Evolutionary conservation across 2,797 vertebrate species (phyloP).

Genomic region (Remorina albescens): DNA sequence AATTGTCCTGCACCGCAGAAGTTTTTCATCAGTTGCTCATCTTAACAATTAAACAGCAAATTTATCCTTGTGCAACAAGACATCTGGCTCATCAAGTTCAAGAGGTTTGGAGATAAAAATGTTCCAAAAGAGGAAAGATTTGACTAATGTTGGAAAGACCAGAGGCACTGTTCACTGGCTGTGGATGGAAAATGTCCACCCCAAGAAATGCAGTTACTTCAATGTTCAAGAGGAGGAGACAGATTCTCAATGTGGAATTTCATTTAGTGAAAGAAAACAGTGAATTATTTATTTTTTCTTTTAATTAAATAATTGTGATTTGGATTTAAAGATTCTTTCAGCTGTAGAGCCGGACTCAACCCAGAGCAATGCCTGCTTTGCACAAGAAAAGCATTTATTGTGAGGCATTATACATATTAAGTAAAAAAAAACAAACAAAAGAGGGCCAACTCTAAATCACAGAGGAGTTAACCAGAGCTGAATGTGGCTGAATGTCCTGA

Average conservation of each 20-base stretch:
- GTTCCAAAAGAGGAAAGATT: slow-evolving; percentile 11
- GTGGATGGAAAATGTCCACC: neutral
- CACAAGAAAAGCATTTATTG: slow-evolving; percentile 24
- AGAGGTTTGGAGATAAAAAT: neutral
- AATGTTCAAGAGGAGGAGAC: neutral
- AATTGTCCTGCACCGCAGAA: neutral
- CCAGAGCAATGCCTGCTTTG: slow-evolving; percentile 11
- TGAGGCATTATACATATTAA: slow-evolving; percentile 8
- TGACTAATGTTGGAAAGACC: slow-evolving; percentile 18
- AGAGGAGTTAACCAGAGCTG: slow-evolving; percentile 26
- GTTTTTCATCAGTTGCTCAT: slow-evolving; percentile 4
- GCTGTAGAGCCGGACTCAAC: slow-evolving; percentile 21
- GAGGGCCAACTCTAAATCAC: slow-evolving; percentile 15
- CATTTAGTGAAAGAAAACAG: neutral
- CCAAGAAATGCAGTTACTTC: slow-evolving; percentile 5
- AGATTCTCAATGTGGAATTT: neutral
- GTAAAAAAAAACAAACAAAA: slow-evolving; percentile 17
- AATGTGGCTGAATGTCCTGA: slow-evolving; percentile 19
- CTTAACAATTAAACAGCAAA: neutral
- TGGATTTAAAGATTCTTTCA: slow-evolving; percentile 8
- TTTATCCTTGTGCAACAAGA: neutral
- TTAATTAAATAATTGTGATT: neutral
- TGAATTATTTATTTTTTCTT: no score
- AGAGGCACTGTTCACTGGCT: neutral
- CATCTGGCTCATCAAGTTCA: neutral